These are phyloP conservation scores for Pelecanoides urinatrix DNA, from an alignment of 2,113 vertebrate genomes.

Conservation along the genomic window DNA sequence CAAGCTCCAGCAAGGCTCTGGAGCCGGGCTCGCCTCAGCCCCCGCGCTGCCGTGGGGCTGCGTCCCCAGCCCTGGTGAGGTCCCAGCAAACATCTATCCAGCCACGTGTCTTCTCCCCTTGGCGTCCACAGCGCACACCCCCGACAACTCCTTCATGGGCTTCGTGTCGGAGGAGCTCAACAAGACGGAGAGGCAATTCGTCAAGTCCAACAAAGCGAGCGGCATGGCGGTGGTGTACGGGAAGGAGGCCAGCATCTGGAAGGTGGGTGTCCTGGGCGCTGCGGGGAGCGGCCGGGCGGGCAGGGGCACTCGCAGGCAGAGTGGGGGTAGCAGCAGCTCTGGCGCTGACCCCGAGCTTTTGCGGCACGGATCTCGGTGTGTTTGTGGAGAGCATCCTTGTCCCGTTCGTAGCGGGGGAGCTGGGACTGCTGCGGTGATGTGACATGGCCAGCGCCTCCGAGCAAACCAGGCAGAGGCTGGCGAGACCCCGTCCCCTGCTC, in stretches of 20 bases:
- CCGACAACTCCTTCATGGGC: conserved; percentile 99
- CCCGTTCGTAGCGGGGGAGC: rapidly evolving
- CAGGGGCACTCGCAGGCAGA: not conserved
- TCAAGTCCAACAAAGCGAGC: conserved; percentile 86
- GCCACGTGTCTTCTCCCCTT: not conserved
- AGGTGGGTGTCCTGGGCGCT: conserved; percentile 74
- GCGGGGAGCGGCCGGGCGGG: not conserved
- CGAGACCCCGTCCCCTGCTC: not conserved
- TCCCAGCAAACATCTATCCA: not conserved
- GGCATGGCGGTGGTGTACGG: conserved; percentile 96
- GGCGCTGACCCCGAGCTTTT: not conserved
- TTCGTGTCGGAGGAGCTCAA: conserved; percentile 95
- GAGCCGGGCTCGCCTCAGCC: rapidly evolving
- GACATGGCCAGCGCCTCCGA: not conserved
- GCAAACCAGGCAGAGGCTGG: not conserved
- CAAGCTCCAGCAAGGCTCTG: not conserved
- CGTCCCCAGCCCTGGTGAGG: rapidly evolving
- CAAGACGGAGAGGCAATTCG: conserved; percentile 81
- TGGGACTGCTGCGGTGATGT: not conserved
- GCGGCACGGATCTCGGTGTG: not conserved
- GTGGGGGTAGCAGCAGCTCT: not conserved
- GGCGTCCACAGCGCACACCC: conserved; percentile 89
- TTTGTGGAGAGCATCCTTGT: not conserved
- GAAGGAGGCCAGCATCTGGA: conserved; percentile 97
- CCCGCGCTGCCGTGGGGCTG: not conserved